A percentile compares a stretch with the other conserved stretches of the same genome.
Evolutionary conservation across 2,113 vertebrate species (phyloP).

Genomic region (Agapornis roseicollis): DNA sequence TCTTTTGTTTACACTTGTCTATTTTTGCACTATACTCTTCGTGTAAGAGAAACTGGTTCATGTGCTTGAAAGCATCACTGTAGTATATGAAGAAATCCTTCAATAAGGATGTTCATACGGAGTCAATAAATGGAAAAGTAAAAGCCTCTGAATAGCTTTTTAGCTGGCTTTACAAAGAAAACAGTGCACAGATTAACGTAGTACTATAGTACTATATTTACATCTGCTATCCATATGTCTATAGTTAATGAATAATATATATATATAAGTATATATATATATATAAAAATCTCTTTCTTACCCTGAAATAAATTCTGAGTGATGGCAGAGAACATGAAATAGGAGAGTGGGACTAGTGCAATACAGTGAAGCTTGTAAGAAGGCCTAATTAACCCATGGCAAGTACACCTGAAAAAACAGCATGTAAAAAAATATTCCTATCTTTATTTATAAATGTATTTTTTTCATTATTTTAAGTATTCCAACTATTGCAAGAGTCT

Average conservation of each 20-base stretch:
- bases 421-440: neutral
- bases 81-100: neutral
- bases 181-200: neutral
- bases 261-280: no score
- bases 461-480: neutral
- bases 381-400: neutral
- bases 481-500: neutral
- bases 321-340: neutral
- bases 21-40: neutral
- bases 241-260: neutral
- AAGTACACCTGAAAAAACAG: neutral
- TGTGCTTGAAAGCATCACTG: neutral
- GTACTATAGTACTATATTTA: neutral
- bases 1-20: neutral
- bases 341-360: neutral
- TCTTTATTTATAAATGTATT: neutral
- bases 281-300: neutral
- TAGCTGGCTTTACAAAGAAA: neutral
- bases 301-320: neutral
- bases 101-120: neutral
- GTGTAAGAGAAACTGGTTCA: neutral
- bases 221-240: neutral
- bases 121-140: neutral
- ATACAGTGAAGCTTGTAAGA: neutral
- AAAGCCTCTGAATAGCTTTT: neutral